Conservation (phyloP, 2,113 vertebrate species). For the Heptranchias perlo region DNA sequence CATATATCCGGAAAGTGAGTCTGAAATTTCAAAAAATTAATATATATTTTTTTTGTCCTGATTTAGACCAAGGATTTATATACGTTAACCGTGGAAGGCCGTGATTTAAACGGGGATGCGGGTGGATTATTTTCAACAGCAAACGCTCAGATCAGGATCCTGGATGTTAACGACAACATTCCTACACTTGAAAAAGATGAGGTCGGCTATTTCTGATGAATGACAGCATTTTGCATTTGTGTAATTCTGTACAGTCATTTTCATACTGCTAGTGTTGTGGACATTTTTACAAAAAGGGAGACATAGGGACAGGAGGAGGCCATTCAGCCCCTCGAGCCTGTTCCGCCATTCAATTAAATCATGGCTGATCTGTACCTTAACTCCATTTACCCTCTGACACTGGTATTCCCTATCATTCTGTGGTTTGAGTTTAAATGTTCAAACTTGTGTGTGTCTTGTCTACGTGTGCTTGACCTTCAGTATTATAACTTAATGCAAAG, state of each 20-base stretch:
- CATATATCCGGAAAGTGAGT: neutral
- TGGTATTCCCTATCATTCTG: too few species aligned
- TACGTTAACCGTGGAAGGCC: slow-evolving; percentile 59
- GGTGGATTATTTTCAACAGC: slow-evolving; percentile 48
- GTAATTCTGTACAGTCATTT: neutral
- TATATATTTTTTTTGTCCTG: slow-evolving; percentile 4
- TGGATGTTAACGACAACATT: slow-evolving; percentile 71
- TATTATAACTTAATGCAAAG: too few species aligned
- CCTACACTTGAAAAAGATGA: slow-evolving; percentile 49
- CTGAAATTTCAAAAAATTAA: neutral
- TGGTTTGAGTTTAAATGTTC: too few species aligned
- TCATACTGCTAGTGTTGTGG: neutral
- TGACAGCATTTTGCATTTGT: neutral
- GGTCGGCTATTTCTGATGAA: slow-evolving; percentile 46
- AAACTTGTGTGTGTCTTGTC: too few species aligned
- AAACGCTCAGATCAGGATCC: slow-evolving; percentile 57
- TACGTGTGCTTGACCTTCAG: too few species aligned
- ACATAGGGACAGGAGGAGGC: too few species aligned
- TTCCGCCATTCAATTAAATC: too few species aligned
- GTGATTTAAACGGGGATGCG: slow-evolving; percentile 48
- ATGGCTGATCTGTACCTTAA: too few species aligned
- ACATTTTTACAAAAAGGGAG: neutral
- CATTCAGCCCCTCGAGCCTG: too few species aligned
- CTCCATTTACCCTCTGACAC: too few species aligned
- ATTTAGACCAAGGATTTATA: slow-evolving; percentile 59